phyloP scores from a whole-genome alignment of 2,113 vertebrate genomes.

The Spermophilus dauricus region DNA sequence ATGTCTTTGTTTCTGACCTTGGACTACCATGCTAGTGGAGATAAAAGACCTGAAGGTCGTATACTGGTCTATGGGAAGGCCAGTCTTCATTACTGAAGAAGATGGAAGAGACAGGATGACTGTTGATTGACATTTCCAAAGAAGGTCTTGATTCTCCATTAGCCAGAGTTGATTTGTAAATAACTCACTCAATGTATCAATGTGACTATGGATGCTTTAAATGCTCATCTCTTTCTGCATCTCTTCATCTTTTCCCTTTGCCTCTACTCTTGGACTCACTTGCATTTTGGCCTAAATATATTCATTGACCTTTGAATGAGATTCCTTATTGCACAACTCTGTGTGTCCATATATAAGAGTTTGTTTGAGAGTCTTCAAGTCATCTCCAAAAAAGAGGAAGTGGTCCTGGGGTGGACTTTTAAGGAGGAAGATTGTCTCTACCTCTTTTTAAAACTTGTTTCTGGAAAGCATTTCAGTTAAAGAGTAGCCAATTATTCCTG shows the following conservation, averaged over 20 bases:
- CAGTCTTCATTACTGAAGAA: background rate
- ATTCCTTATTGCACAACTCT: background rate
- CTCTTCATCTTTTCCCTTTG: background rate
- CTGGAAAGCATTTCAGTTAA: background rate
- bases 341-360: background rate
- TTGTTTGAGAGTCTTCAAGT: background rate
- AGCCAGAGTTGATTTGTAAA: slow-evolving; percentile 15
- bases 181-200: rapidly evolving
- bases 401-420: background rate
- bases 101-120: background rate
- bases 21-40: background rate
- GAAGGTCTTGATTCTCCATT: background rate
- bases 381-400: background rate
- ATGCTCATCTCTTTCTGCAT: background rate
- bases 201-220: background rate
- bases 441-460: background rate
- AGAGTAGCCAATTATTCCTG: background rate
- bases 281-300: background rate
- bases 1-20: slow-evolving; percentile 5
- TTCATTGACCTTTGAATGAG: background rate
- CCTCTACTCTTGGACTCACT: background rate
- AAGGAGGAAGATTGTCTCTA: background rate
- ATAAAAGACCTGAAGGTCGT: background rate
- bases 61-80: background rate
- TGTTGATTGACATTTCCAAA: background rate